Conservation (phyloP, 2,113 vertebrate species). For the Ranitomeya variabilis region DNA sequence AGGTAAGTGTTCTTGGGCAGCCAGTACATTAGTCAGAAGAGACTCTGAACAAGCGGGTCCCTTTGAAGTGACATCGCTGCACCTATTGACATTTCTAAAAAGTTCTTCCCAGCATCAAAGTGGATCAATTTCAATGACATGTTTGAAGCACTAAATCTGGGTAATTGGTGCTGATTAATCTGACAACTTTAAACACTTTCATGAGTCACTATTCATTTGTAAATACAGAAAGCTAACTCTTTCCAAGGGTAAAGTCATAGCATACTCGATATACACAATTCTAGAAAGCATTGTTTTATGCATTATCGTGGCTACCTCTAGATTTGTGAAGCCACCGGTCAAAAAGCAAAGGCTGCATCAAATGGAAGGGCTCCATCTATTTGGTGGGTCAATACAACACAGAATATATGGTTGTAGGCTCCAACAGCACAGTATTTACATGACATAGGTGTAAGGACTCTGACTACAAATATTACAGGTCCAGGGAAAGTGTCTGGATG, state of each 20-base stretch:
- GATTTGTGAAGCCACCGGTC: not conserved
- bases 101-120: constrained; percentile 46
- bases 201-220: constrained; percentile 27
- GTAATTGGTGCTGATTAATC: constrained; percentile 51
- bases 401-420: not conserved
- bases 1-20: constrained; percentile 13
- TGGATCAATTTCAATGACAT: constrained; percentile 43
- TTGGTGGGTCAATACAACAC: too few relatives aligned
- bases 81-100: constrained; percentile 34
- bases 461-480: not conserved
- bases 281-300: not conserved
- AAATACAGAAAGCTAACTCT: constrained; percentile 11
- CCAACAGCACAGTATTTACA: not conserved
- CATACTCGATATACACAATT: not conserved
- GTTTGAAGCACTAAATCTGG: constrained; percentile 47
- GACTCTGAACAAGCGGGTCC: constrained; percentile 1
- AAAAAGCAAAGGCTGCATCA: not conserved
- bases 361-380: not conserved
- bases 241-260: not conserved
- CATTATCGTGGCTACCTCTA: not conserved
- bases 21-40: not conserved
- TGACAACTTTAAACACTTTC: constrained; percentile 51
- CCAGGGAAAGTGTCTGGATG: not conserved
- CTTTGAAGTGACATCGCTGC: constrained; percentile 45
- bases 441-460: not conserved